Percentiles rank a stretch among this genome's conserved stretches.
Evolutionary conservation across 2,888 invertebrate species (phyloP).

Genomic region (Chrysina gloriosa): DNA sequence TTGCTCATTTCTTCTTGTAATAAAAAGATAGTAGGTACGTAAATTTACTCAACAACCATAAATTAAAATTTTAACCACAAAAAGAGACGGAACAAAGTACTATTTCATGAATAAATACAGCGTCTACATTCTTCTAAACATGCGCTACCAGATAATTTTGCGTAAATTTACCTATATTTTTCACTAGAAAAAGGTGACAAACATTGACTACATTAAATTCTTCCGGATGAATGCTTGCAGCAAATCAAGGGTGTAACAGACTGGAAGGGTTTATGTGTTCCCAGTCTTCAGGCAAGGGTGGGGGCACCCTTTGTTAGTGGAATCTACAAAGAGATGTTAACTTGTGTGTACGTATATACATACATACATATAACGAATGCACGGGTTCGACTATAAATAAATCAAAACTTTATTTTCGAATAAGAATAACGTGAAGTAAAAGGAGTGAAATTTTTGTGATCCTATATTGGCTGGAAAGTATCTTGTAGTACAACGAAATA

Average conservation of each 20-base stretch:
- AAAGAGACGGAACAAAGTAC: no score
- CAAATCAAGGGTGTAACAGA: conserved; percentile 44
- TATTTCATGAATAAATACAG: no score
- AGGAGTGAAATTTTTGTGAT: background rate
- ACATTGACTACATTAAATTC: conserved; percentile 44
- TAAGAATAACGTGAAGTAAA: conserved; percentile 18
- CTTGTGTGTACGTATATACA: no score
- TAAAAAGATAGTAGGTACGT: no score
- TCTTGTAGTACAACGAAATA: no score
- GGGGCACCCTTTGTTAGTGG: conserved; percentile 27
- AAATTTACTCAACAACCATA: no score
- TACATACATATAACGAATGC: conserved; percentile 30
- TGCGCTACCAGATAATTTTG: background rate
- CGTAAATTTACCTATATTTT: conserved; percentile 11
- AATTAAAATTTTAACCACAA: no score
- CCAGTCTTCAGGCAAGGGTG: conserved; percentile 24
- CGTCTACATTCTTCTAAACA: background rate
- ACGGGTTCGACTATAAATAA: conserved; percentile 36
- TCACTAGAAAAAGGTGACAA: conserved; percentile 18
- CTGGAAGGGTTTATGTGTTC: conserved; percentile 42
- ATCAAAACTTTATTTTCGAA: conserved; percentile 25
- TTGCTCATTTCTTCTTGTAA: no score
- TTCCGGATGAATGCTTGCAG: conserved; percentile 40
- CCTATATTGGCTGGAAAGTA: no score
- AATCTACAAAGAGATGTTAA: conserved; percentile 30